These are phyloP conservation scores for Aspidapion aeneum DNA, from an alignment of 2,888 invertebrate genomes.

Conservation along the genomic window DNA sequence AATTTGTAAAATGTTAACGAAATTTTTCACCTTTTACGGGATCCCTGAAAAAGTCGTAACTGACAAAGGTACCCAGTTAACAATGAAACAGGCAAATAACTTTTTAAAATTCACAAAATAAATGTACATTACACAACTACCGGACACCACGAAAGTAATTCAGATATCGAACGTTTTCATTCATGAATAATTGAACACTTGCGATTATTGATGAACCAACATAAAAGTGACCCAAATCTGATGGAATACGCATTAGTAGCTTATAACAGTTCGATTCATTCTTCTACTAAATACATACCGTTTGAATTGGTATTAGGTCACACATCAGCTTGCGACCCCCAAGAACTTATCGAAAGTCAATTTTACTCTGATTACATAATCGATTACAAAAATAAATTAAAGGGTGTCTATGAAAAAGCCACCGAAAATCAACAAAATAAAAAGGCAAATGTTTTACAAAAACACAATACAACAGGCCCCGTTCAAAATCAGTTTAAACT, in stretches of 20 bases:
- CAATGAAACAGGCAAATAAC: constrained; percentile 8
- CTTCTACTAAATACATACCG: not conserved
- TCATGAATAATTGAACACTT: constrained; percentile 10
- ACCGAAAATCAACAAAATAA: not conserved
- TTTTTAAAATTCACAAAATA: constrained; percentile 7
- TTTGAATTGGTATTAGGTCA: no score
- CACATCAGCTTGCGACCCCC: no score
- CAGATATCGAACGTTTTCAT: constrained; percentile 8
- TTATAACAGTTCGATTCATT: constrained; percentile 4
- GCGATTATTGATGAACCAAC: constrained; percentile 4
- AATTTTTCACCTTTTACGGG: constrained; percentile 10
- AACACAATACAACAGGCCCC: not conserved
- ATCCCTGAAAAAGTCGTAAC: constrained; percentile 4
- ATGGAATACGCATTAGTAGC: constrained; percentile 7
- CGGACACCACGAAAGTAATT: constrained; percentile 10
- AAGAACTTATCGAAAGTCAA: constrained; percentile 1
- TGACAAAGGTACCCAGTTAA: constrained; percentile 12
- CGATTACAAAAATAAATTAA: constrained; percentile 3
- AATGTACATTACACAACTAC: constrained; percentile 6
- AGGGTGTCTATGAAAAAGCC: not conserved
- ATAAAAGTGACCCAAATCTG: not conserved
- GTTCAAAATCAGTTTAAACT: constrained; percentile 1
- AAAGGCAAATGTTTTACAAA: not conserved
- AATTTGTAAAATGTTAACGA: not conserved
- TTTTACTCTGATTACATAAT: not conserved